These are phyloP conservation scores for Phyllotreta cruciferae DNA, from an alignment of 2,888 invertebrate genomes.

Conservation along the genomic window DNA sequence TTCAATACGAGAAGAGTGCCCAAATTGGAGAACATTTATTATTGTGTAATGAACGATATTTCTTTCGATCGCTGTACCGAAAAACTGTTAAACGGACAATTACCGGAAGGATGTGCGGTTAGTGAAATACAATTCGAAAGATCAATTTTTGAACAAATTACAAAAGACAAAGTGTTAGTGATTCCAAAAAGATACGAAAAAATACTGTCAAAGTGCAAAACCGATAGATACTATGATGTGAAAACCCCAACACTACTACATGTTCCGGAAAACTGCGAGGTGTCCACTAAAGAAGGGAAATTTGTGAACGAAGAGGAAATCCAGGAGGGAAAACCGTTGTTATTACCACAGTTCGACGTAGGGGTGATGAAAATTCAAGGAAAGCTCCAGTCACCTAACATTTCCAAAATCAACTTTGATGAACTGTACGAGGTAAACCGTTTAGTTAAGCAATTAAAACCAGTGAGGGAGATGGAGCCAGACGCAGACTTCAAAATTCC, in stretches of 20 bases:
- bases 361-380: no score
- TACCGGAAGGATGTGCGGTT: neutral
- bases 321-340: no score
- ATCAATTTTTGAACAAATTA: constrained; percentile 2
- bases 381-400: no score
- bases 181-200: neutral
- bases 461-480: no score
- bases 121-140: neutral
- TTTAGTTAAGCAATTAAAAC: no score
- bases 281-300: neutral
- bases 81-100: neutral
- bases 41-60: neutral
- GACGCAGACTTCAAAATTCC: no score
- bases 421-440: no score
- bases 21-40: constrained; percentile 1
- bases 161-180: neutral
- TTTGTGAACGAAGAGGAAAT: no score
- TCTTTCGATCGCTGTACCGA: neutral
- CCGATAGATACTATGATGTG: neutral
- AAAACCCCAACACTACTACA: neutral
- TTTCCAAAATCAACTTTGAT: no score
- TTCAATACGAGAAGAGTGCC: neutral
- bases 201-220: neutral
- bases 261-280: constrained; percentile 3
- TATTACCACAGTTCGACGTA: no score